These are phyloP conservation scores for Dipus sagitta DNA, from an alignment of 2,797 vertebrate species.

Conservation along the genomic window DNA sequence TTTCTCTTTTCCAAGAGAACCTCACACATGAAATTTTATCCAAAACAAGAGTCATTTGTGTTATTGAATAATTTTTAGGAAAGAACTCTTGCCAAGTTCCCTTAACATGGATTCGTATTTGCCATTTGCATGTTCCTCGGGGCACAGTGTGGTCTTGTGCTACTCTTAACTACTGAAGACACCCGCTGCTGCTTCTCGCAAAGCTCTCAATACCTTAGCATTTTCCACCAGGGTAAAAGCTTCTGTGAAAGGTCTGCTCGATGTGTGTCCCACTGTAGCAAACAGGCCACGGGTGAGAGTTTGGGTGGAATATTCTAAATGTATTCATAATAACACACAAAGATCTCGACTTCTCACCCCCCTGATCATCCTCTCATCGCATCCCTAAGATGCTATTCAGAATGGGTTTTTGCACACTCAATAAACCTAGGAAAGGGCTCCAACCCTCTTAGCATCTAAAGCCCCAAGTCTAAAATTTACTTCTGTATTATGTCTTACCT, in stretches of 20 bases:
- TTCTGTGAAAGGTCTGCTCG: not conserved
- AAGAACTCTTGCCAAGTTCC: slow-evolving; percentile 43
- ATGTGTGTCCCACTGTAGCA: not conserved
- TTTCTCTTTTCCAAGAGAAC: not conserved
- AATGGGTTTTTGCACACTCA: not conserved
- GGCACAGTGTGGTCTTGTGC: not conserved
- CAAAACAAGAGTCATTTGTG: slow-evolving; percentile 38
- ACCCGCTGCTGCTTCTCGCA: not conserved
- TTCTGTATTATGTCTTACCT: not conserved
- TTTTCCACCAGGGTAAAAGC: not conserved
- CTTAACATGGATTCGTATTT: not conserved
- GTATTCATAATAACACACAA: not conserved
- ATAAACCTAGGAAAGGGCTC: not conserved
- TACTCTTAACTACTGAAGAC: not conserved
- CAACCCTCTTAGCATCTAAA: not conserved
- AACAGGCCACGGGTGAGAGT: not conserved
- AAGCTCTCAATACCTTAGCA: not conserved
- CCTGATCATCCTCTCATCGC: not conserved
- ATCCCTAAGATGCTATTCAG: not conserved
- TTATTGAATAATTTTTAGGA: slow-evolving; percentile 47
- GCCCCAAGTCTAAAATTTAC: not conserved
- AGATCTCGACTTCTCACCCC: slow-evolving; percentile 22
- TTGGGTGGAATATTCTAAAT: slow-evolving; percentile 12
- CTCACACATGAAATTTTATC: not conserved
- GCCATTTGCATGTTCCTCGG: not conserved